phyloP scores from a whole-genome alignment of 2,797 vertebrate species.

The Odontamblyopus rebecca region DNA sequence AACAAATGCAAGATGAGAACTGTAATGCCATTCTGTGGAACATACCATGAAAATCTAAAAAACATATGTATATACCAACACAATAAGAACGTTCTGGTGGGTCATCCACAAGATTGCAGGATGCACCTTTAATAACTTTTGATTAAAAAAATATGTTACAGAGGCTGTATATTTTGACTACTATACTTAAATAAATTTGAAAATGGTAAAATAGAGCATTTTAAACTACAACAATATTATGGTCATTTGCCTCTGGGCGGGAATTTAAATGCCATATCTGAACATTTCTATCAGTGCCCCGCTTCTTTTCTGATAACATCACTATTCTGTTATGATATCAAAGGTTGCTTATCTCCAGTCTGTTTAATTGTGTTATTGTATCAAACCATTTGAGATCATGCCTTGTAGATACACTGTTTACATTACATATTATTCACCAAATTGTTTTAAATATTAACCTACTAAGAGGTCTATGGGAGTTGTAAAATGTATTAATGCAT shows the following conservation, averaged over 20 bases:
- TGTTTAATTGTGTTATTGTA: neutral
- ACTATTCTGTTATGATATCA: neutral
- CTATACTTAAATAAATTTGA: neutral
- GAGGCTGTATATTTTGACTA: neutral
- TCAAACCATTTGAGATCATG: neutral
- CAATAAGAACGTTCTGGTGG: no score
- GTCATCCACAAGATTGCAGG: no score
- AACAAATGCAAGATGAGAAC: no score
- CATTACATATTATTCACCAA: no score
- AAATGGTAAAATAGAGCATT: neutral
- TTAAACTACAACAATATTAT: neutral
- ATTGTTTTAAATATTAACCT: no score
- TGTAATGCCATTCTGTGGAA: no score
- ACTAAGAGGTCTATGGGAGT: no score
- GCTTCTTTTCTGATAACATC: no score
- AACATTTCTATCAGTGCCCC: no score
- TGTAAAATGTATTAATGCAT: no score
- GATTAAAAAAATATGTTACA: neutral
- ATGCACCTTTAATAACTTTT: neutral
- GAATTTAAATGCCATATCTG: neutral
- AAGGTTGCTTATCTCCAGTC: neutral
- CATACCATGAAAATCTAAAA: no score
- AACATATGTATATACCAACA: no score
- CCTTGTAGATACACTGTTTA: neutral
- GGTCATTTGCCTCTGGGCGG: neutral